Evolutionary conservation across 2,797 vertebrate genomes (phyloP).

Genomic region (Hypotaenidia okinawae): DNA sequence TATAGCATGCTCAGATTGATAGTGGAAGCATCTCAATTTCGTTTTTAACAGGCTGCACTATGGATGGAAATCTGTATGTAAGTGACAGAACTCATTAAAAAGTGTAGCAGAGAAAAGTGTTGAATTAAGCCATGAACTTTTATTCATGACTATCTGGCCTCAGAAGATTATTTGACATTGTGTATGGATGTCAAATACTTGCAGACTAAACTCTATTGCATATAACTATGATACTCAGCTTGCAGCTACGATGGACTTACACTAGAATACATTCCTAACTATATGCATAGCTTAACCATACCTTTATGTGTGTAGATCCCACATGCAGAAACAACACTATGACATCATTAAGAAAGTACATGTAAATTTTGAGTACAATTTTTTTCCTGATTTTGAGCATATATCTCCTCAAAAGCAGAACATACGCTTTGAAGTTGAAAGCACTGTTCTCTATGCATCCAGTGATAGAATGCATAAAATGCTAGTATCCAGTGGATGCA

Average conservation of each 20-base stretch:
- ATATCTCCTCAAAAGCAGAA: not conserved
- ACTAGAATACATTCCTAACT: not conserved
- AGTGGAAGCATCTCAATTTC: not conserved
- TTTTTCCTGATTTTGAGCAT: not conserved
- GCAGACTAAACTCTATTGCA: slow-evolving; percentile 13
- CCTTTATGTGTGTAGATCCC: not conserved
- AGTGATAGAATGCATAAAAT: not conserved
- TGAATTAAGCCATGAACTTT: slow-evolving; percentile 44
- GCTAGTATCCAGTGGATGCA: not conserved
- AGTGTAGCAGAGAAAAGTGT: not conserved
- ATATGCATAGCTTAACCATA: not conserved
- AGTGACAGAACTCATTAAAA: slow-evolving; percentile 54
- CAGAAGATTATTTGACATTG: slow-evolving; percentile 56
- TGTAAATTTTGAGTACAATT: not conserved
- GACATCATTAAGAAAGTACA: not conserved
- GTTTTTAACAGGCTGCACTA: slow-evolving; percentile 28
- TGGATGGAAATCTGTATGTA: slow-evolving; percentile 21
- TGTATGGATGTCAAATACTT: slow-evolving; percentile 27
- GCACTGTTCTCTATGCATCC: not conserved
- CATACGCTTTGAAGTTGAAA: not conserved
- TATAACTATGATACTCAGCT: not conserved
- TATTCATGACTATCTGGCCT: slow-evolving; percentile 32
- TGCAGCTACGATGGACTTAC: not conserved
- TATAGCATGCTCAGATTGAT: not conserved
- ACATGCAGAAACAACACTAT: not conserved